These are phyloP conservation scores for Cyanistes caeruleus DNA, from an alignment of 2,113 vertebrate species.

Conservation along the genomic window DNA sequence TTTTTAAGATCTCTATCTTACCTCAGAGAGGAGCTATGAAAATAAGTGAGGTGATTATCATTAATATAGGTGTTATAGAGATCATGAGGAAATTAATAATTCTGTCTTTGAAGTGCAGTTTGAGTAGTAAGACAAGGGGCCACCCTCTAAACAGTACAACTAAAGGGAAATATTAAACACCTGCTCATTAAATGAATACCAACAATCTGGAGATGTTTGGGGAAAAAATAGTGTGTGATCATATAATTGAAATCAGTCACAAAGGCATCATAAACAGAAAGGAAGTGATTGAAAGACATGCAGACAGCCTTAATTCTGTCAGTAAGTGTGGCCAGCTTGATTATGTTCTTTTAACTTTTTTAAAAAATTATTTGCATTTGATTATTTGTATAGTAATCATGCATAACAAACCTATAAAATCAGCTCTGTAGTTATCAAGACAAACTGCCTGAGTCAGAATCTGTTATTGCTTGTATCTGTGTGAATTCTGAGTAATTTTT, in stretches of 20 bases:
- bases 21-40: background rate
- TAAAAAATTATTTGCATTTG: background rate
- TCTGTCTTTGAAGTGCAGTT: background rate
- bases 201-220: background rate
- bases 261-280: background rate
- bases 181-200: constrained; percentile 15
- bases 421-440: background rate
- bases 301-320: background rate
- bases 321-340: background rate
- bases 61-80: background rate
- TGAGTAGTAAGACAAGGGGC: background rate
- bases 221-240: background rate
- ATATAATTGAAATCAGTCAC: background rate
- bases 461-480: background rate
- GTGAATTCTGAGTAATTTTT: background rate
- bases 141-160: background rate
- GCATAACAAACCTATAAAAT: background rate
- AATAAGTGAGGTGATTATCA: background rate
- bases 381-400: background rate
- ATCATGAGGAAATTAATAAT: constrained; percentile 37
- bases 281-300: background rate
- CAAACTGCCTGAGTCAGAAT: background rate
- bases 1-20: background rate
- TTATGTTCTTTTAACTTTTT: background rate
- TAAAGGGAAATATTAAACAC: constrained; percentile 27